Evolutionary conservation across 2,888 invertebrate species (phyloP).

Genomic region (Neoascia interrupta): DNA sequence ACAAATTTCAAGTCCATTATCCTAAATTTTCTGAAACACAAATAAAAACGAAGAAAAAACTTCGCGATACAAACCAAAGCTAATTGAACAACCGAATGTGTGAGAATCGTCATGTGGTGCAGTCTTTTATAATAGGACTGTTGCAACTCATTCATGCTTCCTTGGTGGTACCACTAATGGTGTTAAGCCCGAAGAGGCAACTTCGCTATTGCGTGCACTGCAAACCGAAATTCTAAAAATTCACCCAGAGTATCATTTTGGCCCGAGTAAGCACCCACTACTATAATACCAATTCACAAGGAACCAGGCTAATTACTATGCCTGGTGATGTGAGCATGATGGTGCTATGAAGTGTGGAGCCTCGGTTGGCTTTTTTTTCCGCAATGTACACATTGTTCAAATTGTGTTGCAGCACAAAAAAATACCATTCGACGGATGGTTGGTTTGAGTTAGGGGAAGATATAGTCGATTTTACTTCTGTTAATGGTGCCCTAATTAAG

Average conservation of each 20-base stretch:
- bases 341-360: not conserved
- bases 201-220: slow-evolving; percentile 42
- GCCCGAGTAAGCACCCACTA: slow-evolving; percentile 18
- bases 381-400: slow-evolving; percentile 26
- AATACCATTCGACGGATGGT: too few relatives aligned
- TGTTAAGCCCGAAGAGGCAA: slow-evolving; percentile 31
- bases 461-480: slow-evolving; percentile 16
- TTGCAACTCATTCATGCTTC: slow-evolving; percentile 31
- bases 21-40: not conserved
- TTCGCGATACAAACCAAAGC: slow-evolving; percentile 35
- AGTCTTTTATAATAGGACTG: slow-evolving; percentile 58
- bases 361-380: slow-evolving; percentile 43
- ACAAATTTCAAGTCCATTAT: slow-evolving; percentile 49
- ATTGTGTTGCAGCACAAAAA: too few relatives aligned
- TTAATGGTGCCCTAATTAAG: slow-evolving; percentile 34
- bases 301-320: slow-evolving; percentile 51
- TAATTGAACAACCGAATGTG: slow-evolving; percentile 47
- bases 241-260: slow-evolving; percentile 41
- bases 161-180: slow-evolving; percentile 46
- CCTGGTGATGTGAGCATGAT: slow-evolving; percentile 30
- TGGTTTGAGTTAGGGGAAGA: not conserved
- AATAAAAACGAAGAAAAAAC: not conserved
- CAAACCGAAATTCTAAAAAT: slow-evolving; percentile 56
- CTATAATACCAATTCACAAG: slow-evolving; percentile 20
- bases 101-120: slow-evolving; percentile 16